Percentiles rank a stretch among this genome's conserved stretches.
Conservation (phyloP, 92 coral and sea anemone species). For the Hydrozoanthus gracilis region DNA sequence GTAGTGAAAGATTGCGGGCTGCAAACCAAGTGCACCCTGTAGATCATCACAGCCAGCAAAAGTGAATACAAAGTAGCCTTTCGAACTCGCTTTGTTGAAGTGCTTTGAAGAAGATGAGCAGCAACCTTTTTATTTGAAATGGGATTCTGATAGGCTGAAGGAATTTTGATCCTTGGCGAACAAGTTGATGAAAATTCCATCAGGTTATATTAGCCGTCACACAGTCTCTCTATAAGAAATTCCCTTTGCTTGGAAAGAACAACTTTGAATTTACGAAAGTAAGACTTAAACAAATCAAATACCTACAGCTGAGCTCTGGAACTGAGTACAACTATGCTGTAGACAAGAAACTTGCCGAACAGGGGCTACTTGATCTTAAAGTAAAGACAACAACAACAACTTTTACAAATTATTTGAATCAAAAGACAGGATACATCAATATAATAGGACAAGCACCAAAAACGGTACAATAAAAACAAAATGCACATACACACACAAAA, state of each 20-base stretch:
- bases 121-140: constrained; percentile 45
- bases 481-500: no score
- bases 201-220: neutral
- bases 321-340: constrained; percentile 32
- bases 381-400: no score
- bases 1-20: constrained; percentile 62
- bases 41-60: constrained; percentile 27
- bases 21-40: constrained; percentile 38
- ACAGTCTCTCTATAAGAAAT: neutral
- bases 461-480: no score
- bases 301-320: constrained; percentile 21
- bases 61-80: constrained; percentile 43
- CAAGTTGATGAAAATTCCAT: constrained; percentile 1
- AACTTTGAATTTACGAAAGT: constrained; percentile 37
- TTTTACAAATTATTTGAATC: no score
- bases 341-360: constrained; percentile 30
- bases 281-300: constrained; percentile 8
- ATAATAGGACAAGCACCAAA: no score
- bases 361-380: constrained; percentile 39
- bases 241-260: constrained; percentile 23
- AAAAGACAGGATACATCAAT: no score
- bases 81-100: constrained; percentile 62
- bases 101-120: constrained; percentile 60
- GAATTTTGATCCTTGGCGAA: constrained; percentile 50
- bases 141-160: constrained; percentile 55